These are phyloP conservation scores for Pyrrhosoma nymphula DNA, from an alignment of 2,888 invertebrate species.

Conservation along the genomic window DNA sequence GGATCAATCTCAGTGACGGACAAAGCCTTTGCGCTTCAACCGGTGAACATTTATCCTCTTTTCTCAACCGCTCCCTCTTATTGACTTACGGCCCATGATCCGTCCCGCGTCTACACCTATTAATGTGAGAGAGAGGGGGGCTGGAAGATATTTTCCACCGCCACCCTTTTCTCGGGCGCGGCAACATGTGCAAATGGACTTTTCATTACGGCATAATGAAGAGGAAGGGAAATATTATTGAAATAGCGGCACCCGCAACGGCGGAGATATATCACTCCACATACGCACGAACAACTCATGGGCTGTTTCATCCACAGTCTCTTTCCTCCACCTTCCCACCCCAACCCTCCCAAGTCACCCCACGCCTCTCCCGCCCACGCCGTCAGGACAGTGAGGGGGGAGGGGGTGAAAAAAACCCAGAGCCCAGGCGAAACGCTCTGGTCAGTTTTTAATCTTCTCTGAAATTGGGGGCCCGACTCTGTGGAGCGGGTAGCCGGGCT, in stretches of 20 bases:
- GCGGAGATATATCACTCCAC: neutral
- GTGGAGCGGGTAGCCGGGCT: neutral
- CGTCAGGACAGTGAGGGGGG: no score
- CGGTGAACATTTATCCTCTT: no score
- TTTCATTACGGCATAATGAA: conserved; percentile 3
- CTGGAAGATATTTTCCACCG: neutral
- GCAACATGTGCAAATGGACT: neutral
- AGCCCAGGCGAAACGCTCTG: neutral
- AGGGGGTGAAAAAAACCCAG: neutral
- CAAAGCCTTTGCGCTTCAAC: no score
- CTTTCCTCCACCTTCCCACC: neutral
- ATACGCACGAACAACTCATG: no score
- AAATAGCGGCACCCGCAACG: neutral
- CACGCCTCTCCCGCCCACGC: neutral
- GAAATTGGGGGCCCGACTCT: neutral
- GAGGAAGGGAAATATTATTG: neutral
- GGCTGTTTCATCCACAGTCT: neutral
- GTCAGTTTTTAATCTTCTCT: conserved; percentile 16
- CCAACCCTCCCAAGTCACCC: neutral
- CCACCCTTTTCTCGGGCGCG: neutral
- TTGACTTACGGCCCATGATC: neutral
- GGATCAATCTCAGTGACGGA: no score
- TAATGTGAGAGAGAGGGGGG: neutral
- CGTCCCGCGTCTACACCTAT: neutral
- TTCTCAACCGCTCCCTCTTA: no score